Base-by-base conservation (phyloP, 2,113 vertebrate genomes). In the Petrocephalus zakoni region DNA sequence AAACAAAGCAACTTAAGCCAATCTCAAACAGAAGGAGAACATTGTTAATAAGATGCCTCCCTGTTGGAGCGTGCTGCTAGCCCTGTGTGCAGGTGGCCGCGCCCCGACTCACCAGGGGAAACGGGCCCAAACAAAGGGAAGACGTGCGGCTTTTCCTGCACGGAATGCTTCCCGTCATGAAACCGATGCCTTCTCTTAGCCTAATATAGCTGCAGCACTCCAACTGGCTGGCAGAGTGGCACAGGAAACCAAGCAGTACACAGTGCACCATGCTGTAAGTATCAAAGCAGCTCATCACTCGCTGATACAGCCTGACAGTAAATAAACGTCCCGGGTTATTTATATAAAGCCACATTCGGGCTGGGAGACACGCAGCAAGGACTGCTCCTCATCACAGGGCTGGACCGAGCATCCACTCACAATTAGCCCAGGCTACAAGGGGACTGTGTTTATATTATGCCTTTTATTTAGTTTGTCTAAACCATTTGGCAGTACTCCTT, bases 221-320 rank as follows among this genome's bases (percentile, higher is more conserved):
- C 87, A 91, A 88, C 85, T 88, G 92, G 89, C 88, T 91, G 89
- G 90, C 91, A 87, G 90, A 90, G 64, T 88, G 85, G 88, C 91
- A 92, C 81, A 91, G 86, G 91, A 94, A 89, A 58, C 72, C 29
- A 85, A 87, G 88, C 19, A 84, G 92, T 91, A 90, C 68, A 91
- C 90, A 68, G 88, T 47, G 11, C 61, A 68, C 81, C 49, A 53
- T 42, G 25, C 56, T 85, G 21, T 87, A 17, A 64, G 81, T 15
- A 64, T 86, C 84, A 87, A 87, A 89, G 90, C 90, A 88, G 75
- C 86, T 89, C 83, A 91, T 93, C 90, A 90, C 89, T 88, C 19
- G 81, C 87, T 91, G 92, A 94, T 92, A 84, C 83, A 90, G 72
- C 90, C 51, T 87, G 90, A 92, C 90, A 90, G 90, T 91, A 92